Conservation (phyloP, 2,113 vertebrate species). For the Antigone vipio region DNA sequence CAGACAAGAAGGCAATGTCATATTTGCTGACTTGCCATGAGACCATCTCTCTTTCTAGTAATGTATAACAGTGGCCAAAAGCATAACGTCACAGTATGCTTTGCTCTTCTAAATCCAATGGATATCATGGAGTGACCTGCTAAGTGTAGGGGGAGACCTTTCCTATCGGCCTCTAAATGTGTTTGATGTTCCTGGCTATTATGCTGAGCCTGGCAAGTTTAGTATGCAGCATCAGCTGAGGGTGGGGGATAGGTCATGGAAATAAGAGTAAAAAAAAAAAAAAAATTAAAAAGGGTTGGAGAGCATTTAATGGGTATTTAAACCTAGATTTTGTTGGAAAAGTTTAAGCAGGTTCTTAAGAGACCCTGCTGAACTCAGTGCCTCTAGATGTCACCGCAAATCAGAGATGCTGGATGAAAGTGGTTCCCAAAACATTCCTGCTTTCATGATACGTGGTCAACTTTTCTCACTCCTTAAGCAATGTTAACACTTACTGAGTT, state of each 20-base stretch:
- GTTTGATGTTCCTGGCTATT: neutral
- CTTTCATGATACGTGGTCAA: neutral
- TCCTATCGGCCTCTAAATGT: neutral
- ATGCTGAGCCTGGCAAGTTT: neutral
- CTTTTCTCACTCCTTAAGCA: neutral
- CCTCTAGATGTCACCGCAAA: neutral
- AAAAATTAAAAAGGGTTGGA: neutral
- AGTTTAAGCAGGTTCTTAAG: neutral
- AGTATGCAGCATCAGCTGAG: neutral
- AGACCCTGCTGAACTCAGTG: neutral
- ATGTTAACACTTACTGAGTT: neutral
- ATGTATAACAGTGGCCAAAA: neutral
- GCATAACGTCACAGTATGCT: neutral
- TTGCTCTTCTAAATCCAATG: neutral
- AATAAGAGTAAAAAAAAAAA: neutral
- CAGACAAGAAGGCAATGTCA: neutral
- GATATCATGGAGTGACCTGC: neutral
- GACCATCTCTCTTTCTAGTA: neutral
- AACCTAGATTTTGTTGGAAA: neutral
- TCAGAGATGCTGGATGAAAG: constrained; percentile 22
- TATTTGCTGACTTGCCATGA: neutral
- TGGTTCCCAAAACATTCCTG: constrained; percentile 9
- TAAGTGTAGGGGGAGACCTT: neutral
- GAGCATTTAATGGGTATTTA: constrained; percentile 1
- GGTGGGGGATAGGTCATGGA: neutral